Evolutionary conservation across 2,797 vertebrate species (phyloP), one percentile per base, ranked within the genome.

Genomic region (Ambastaia sidthimunki): DNA sequence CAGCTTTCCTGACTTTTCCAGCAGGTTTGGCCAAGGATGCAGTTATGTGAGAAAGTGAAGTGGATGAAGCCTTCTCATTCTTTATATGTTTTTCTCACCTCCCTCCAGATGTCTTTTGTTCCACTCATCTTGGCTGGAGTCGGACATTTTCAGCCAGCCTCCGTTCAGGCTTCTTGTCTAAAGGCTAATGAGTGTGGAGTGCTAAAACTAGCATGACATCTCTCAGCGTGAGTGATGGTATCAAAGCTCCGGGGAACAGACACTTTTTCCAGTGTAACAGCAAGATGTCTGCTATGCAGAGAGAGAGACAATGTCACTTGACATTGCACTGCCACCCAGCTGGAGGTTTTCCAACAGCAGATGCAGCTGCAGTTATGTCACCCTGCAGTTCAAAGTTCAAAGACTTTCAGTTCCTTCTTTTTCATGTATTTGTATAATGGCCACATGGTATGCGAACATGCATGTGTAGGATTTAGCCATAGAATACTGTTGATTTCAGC

Each of bases 161-260:
- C 41, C 11, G 44, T 68, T 74, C 55, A 79, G 59, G 69, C 72
- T 47, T 70, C 78, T 23, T 78, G 60, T 67, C 66, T 62, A 28
- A 68, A 81, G 71, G 31, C 74, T 84, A 76, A 78, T 84, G 80
- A 75, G 60, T 65, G 21, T 59, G 54, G 74, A 55, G 59, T 71
- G 57, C 67, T 76, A 78, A 76, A 71, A 80, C 79, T 82, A 70
- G 41, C 48, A 18, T 80, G 62, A 79, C 75, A 79, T 57, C 25
- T 76, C 75, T 66, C 69, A 63, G 48, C 75, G 57, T 77, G 75
- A 81, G 76, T 70, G 76, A 82, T 85, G 70, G 71, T 74, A 83
- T 83, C 82, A 75, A 80, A 74, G 50, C 72, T 59, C 31, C 19
- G 31, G 80, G 73, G 57, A 80, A 75, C 44, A 44, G 0, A 60